Conservation (phyloP, 2,888 invertebrate species). For the Dryobota labecula region DNA sequence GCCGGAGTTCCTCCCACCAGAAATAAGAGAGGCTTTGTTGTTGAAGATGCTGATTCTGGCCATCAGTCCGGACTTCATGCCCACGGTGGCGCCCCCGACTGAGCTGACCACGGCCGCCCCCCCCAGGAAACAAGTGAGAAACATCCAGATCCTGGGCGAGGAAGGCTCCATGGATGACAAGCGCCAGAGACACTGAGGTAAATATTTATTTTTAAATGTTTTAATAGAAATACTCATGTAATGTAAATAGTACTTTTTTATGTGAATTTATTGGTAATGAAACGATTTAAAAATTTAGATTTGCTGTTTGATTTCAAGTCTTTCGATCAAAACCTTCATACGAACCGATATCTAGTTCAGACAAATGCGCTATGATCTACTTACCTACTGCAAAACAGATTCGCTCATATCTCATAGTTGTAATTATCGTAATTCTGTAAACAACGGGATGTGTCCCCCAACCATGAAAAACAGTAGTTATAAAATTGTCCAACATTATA, state of each 20-base stretch:
- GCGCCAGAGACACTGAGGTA: constrained; percentile 79
- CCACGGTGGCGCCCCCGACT: constrained; percentile 83
- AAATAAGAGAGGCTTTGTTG: constrained; percentile 93
- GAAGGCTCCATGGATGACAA: constrained; percentile 86
- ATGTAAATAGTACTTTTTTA: constrained; percentile 81
- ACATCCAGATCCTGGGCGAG: constrained; percentile 93
- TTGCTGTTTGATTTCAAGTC: constrained; percentile 65
- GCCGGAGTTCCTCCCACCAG: constrained; percentile 92
- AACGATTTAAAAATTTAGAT: constrained; percentile 63
- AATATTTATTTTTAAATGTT: constrained; percentile 71
- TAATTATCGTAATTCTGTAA: constrained; percentile 11
- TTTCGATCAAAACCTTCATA: neutral
- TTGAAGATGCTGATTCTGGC: constrained; percentile 93
- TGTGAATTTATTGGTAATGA: constrained; percentile 74
- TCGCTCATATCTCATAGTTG: neutral
- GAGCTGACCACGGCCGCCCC: constrained; percentile 88
- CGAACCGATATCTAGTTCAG: neutral
- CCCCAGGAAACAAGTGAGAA: constrained; percentile 91
- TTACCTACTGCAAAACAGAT: neutral
- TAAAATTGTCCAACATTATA: constrained; percentile 35
- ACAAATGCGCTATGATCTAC: neutral
- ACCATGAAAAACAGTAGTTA: constrained; percentile 29
- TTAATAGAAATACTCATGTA: constrained; percentile 78
- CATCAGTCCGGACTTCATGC: constrained; percentile 91
- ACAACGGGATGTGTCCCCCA: constrained; percentile 26